Conservation (phyloP, 1,140 invertebrate genomes). For the Diachasma alloeum region DNA sequence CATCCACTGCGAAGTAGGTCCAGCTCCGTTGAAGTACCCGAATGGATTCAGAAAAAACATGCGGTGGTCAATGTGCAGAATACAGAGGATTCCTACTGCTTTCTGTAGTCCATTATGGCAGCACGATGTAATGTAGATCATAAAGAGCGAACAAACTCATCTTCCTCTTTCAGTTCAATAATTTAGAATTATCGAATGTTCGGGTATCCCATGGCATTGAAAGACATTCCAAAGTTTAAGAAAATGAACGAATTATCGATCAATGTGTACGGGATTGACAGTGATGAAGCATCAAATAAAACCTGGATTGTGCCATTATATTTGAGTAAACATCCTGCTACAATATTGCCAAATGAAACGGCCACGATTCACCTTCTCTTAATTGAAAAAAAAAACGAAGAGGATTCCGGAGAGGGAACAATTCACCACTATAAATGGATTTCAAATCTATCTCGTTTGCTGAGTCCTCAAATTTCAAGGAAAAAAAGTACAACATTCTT, state of each 20-base stretch:
- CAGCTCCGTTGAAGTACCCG: not conserved
- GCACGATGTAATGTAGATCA: not conserved
- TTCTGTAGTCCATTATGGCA: not conserved
- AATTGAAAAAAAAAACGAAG: not conserved
- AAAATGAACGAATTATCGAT: too few relatives aligned
- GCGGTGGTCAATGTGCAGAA: not conserved
- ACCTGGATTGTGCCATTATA: conserved; percentile 37
- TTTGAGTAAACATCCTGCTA: not conserved
- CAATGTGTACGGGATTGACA: conserved; percentile 39
- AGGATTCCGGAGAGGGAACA: not conserved
- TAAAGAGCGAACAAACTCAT: not conserved
- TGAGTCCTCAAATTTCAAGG: too few relatives aligned
- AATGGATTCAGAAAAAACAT: too few relatives aligned
- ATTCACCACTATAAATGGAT: conserved; percentile 32
- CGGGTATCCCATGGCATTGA: not conserved
- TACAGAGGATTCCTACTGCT: not conserved
- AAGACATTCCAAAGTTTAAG: conserved; percentile 40
- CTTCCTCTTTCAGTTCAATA: not conserved
- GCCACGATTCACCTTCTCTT: not conserved
- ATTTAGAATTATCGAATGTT: not conserved
- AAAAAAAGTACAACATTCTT: conserved; percentile 10
- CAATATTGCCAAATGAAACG: conserved; percentile 13
- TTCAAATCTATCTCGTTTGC: conserved; percentile 24
- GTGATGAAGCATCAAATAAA: not conserved
- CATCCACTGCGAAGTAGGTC: not conserved